Evolutionary conservation across 2,113 vertebrate genomes (phyloP).

Genomic region (Zapus hudsonius): DNA sequence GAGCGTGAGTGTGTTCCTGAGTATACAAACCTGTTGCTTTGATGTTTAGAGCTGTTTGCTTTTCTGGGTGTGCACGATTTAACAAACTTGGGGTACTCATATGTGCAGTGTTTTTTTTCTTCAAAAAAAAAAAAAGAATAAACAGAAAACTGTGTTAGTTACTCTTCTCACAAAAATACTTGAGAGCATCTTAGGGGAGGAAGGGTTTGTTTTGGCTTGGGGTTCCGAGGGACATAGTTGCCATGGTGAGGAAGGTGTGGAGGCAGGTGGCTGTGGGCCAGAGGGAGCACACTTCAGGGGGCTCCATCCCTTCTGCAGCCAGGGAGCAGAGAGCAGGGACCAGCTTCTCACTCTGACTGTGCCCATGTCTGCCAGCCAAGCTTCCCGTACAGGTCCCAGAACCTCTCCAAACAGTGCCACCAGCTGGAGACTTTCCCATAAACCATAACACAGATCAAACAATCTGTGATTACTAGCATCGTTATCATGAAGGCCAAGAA

Average conservation of each 20-base stretch:
- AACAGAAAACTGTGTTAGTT: not conserved
- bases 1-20: constrained; percentile 89
- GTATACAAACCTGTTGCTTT: not conserved
- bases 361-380: not conserved
- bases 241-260: not conserved
- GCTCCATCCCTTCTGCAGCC: not conserved
- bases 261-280: too few species aligned
- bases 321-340: not conserved
- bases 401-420: not conserved
- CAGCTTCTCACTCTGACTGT: not conserved
- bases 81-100: not conserved
- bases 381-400: not conserved
- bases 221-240: not conserved
- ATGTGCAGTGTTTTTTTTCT: not conserved
- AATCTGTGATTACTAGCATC: not conserved
- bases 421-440: not conserved
- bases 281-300: not conserved
- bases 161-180: not conserved
- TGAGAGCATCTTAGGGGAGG: not conserved
- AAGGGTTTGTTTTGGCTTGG: too few species aligned
- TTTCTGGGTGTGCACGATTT: not conserved
- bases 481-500: not conserved
- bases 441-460: not conserved
- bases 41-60: not conserved
- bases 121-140: not conserved